Evolutionary conservation across 1,140 invertebrate genomes (phyloP).

Genomic region (Thaumetopoea pityocampa): DNA sequence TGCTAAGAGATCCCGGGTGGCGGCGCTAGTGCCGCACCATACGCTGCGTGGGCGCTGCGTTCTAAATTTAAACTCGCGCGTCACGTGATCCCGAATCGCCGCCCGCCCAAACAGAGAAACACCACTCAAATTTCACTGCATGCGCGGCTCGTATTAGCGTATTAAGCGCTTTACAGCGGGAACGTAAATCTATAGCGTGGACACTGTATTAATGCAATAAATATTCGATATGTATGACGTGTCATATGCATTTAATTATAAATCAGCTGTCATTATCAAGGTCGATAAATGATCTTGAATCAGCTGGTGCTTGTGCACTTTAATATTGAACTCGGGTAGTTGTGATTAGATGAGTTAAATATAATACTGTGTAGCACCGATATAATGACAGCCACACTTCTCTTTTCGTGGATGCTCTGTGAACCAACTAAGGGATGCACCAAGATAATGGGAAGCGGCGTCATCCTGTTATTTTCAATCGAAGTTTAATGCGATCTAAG

Average conservation of each 20-base stretch:
- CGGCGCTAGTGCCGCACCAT: conserved; percentile 35
- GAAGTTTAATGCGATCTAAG: too few relatives aligned
- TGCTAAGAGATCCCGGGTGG: conserved; percentile 47
- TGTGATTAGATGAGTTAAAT: not conserved
- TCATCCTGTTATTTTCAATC: too few relatives aligned
- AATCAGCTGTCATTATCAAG: conserved; percentile 41
- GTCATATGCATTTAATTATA: conserved; percentile 19
- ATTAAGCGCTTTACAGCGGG: conserved; percentile 13
- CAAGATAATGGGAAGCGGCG: too few relatives aligned
- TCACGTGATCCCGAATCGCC: conserved; percentile 60
- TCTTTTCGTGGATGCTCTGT: too few relatives aligned
- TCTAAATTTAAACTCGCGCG: conserved; percentile 59
- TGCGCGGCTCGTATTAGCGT: conserved; percentile 31
- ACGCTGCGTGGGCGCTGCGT: conserved; percentile 53
- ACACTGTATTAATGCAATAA: conserved; percentile 1
- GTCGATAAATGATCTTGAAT: conserved; percentile 28
- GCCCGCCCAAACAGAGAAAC: conserved; percentile 74
- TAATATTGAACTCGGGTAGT: conserved; percentile 2
- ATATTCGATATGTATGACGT: conserved; percentile 4
- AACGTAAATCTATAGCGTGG: conserved; percentile 13
- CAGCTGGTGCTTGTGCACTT: conserved; percentile 27
- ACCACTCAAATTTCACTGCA: conserved; percentile 65
- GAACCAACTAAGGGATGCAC: too few relatives aligned
- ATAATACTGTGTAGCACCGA: too few relatives aligned
- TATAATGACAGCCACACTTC: too few relatives aligned